phyloP scores from a whole-genome alignment of 2,888 invertebrate species.

The Plebejus argus region DNA sequence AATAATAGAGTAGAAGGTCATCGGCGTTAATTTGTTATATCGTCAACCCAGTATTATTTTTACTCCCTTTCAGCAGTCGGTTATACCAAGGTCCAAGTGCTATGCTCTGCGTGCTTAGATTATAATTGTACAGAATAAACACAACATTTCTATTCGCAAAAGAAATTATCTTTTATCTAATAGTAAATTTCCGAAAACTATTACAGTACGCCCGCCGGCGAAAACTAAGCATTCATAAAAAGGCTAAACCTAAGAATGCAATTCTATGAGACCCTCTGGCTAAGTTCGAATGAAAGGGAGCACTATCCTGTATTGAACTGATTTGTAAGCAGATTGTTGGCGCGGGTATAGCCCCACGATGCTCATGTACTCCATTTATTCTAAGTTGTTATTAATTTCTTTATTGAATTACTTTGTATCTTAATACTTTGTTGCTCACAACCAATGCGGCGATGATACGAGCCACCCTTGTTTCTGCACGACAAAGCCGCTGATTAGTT shows the following conservation, averaged over 20 bases:
- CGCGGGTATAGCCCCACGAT: slow-evolving; percentile 28
- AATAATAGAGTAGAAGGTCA: neutral
- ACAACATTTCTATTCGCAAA: neutral
- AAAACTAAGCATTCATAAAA: slow-evolving; percentile 23
- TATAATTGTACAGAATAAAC: neutral
- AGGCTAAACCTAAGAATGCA: slow-evolving; percentile 31
- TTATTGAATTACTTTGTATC: slow-evolving; percentile 31
- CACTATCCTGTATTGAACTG: slow-evolving; percentile 23
- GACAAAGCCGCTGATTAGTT: neutral
- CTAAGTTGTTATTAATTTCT: slow-evolving; percentile 30
- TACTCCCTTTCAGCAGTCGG: neutral
- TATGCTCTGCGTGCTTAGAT: neutral
- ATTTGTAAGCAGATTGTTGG: slow-evolving; percentile 27
- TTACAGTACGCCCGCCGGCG: slow-evolving; percentile 7
- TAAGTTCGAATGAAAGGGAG: slow-evolving; percentile 30
- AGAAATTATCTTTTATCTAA: slow-evolving; percentile 26
- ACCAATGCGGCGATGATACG: neutral
- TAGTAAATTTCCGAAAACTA: slow-evolving; percentile 27
- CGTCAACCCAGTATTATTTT: neutral
- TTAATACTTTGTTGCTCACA: slow-evolving; percentile 23
- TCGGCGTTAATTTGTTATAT: neutral
- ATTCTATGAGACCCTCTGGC: slow-evolving; percentile 32
- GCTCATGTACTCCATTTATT: slow-evolving; percentile 25
- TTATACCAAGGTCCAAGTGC: neutral
- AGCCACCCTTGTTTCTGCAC: neutral